phyloP scores from a whole-genome alignment of 2,797 vertebrate species.

The Rhynchonycteris naso region DNA sequence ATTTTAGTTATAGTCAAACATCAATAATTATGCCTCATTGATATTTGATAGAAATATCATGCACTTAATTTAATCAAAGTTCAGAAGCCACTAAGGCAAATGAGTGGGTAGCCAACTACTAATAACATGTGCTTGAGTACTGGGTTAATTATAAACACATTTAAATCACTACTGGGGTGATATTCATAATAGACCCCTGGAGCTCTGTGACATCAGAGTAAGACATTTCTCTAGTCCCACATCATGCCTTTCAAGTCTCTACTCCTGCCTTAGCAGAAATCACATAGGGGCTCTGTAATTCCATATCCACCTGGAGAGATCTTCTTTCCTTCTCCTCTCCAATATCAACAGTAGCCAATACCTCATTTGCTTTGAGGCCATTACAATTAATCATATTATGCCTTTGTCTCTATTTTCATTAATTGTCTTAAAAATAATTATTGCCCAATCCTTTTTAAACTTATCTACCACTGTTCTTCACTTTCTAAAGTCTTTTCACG shows the following conservation, averaged over 20 bases:
- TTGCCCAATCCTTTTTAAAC: neutral
- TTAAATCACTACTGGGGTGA: neutral
- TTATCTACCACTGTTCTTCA: neutral
- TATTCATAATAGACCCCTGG: neutral
- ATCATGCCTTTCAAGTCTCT: neutral
- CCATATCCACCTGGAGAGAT: neutral
- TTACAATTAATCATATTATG: neutral
- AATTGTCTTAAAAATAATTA: neutral
- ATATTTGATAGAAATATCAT: neutral
- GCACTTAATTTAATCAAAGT: neutral
- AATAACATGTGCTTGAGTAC: neutral
- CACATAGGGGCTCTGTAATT: neutral
- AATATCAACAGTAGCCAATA: neutral
- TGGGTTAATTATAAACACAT: neutral
- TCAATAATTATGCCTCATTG: neutral
- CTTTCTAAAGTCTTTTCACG: neutral
- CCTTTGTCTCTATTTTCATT: neutral
- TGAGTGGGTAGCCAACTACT: neutral
- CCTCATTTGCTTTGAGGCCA: neutral
- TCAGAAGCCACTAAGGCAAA: neutral
- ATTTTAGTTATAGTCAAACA: neutral
- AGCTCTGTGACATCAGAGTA: neutral
- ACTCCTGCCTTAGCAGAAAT: neutral
- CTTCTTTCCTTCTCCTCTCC: neutral
- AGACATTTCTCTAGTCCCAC: neutral